phyloP scores from a whole-genome alignment of 2,113 vertebrate species.

The Nibea coibor region DNA sequence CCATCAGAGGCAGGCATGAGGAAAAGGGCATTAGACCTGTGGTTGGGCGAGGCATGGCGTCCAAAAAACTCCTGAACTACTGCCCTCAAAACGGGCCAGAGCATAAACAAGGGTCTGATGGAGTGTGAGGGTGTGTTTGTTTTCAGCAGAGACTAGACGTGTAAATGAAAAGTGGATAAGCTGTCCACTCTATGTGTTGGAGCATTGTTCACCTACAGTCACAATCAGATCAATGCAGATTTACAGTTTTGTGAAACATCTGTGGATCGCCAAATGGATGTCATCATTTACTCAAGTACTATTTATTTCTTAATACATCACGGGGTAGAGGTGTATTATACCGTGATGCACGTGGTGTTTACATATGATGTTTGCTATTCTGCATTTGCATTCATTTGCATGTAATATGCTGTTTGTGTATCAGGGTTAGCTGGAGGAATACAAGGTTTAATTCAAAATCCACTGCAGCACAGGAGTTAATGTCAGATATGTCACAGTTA shows the following conservation, averaged over 20 bases:
- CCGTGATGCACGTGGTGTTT: background rate
- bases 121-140: slow-evolving; percentile 19
- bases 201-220: background rate
- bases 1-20: slow-evolving; percentile 41
- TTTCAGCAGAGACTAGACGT: background rate
- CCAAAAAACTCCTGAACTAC: slow-evolving; percentile 51
- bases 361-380: background rate
- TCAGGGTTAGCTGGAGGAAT: background rate
- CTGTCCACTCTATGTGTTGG: background rate
- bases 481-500: too few relatives aligned
- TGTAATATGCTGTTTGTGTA: background rate
- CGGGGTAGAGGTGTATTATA: background rate
- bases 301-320: background rate
- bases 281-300: background rate
- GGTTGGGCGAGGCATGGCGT: slow-evolving; percentile 34
- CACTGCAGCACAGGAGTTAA: too few relatives aligned
- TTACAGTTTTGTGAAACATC: background rate
- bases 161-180: background rate
- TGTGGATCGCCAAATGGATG: background rate
- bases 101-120: slow-evolving; percentile 47
- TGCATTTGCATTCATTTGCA: background rate
- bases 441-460: too few relatives aligned
- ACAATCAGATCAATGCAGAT: background rate
- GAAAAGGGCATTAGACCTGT: slow-evolving; percentile 51
- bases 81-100: slow-evolving; percentile 32